Base-by-base conservation (phyloP, 2,888 invertebrate genomes). In the Cistogaster globosa region DNA sequence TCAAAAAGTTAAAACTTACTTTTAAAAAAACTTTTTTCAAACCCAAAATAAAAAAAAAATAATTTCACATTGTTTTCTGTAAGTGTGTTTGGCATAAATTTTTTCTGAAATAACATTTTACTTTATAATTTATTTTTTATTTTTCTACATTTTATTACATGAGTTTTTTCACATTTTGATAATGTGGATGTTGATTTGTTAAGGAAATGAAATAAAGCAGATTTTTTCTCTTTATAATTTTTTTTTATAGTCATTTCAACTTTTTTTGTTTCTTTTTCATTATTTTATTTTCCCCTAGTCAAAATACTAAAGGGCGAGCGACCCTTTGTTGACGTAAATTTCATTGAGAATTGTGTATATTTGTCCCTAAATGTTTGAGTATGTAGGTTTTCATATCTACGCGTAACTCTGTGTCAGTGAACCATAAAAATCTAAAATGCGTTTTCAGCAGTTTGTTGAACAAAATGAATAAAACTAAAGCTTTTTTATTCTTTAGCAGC, bases 141-240 rank as follows among this genome's bases (percentile, higher is more conserved):
- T 3, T 42, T 32, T 51, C 53, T 67, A 60, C 12, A 67, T 48
- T 60, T 62, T 8, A 12, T 32, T 68, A 51, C 67, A 38, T 38
- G 12, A 57, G 60, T 60, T 67, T 36, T 55, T 77, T 0, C 60
- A 57, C 74, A 78, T 83, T 78, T 77, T 72, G 68, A 68, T 78
- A 74, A 78, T 78, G 75, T 71, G 69, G 58, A 67, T 67, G 84
- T 79, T 76, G 84, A 84, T 80, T 84, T 84, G 84, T 71, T 79
- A 76, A 80, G 79, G 79, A 76, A 84, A 79, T 84, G 71, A 80
- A 75, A 80, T 84, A 76, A 71, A 65, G 60, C 65, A 67, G 51
- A 74, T 48, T 78, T 74, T 6, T 62, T 48, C 14, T 32, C 3
- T 51, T 55, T 74, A 53, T 18, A 53, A 0, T 5, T 3, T 69